These are phyloP conservation scores for Zophobas atratus DNA, from an alignment of 1,140 invertebrate genomes.

Conservation along the genomic window DNA sequence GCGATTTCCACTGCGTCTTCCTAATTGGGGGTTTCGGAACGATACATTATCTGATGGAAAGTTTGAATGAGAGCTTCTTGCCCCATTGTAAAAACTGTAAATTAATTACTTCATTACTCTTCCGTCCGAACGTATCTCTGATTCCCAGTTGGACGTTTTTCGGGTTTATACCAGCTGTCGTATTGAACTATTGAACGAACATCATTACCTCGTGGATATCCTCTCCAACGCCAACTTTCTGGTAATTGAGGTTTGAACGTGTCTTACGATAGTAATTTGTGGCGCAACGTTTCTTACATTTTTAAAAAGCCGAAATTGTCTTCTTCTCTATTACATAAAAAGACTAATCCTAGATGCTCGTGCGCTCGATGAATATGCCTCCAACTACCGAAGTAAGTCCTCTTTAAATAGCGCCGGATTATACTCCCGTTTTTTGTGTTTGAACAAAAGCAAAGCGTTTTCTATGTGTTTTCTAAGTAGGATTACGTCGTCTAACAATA, in stretches of 20 bases:
- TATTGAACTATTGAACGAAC: conserved; percentile 15
- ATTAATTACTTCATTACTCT: conserved; percentile 4
- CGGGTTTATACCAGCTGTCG: not conserved
- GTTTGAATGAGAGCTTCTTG: conserved; percentile 5
- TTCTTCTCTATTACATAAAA: conserved; percentile 32
- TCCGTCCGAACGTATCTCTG: not conserved
- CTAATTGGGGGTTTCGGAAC: not conserved
- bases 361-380: conserved; percentile 23
- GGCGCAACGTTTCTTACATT: conserved; percentile 33
- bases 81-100: conserved; percentile 10
- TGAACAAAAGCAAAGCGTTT: too few species aligned
- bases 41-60: conserved; percentile 1
- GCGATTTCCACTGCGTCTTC: conserved; percentile 6
- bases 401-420: conserved; percentile 37
- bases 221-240: conserved; percentile 28
- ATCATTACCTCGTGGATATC: conserved; percentile 37
- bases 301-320: conserved; percentile 29
- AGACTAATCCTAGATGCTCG: conserved; percentile 32
- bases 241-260: conserved; percentile 46
- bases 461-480: too few species aligned
- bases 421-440: conserved; percentile 8
- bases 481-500: too few species aligned
- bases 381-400: conserved; percentile 28
- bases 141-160: conserved; percentile 14
- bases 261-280: conserved; percentile 47